These are phyloP conservation scores for Euglossa dilemma DNA, from an alignment of 1,140 invertebrate genomes.

Conservation along the genomic window DNA sequence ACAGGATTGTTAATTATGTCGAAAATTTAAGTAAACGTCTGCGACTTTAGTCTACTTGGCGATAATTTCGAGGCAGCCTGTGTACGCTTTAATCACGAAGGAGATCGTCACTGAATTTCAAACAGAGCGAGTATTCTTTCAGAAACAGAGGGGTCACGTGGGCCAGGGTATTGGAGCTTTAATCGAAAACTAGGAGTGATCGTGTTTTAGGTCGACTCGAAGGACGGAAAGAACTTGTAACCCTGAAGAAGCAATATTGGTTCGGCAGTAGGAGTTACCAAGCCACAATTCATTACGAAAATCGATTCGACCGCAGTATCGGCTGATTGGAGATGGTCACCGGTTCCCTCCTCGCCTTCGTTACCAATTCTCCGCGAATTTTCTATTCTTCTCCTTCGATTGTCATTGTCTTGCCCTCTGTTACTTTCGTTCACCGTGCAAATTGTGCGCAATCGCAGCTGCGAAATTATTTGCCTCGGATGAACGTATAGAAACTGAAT, in stretches of 20 bases:
- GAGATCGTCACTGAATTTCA: slow-evolving; percentile 8
- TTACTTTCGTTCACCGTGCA: slow-evolving; percentile 23
- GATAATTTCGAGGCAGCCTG: background rate
- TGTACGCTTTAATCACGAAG: background rate
- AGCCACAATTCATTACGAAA: slow-evolving; percentile 78
- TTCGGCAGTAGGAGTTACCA: slow-evolving; percentile 64
- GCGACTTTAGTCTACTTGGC: background rate
- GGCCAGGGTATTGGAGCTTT: slow-evolving; percentile 57
- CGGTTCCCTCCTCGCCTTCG: slow-evolving; percentile 47
- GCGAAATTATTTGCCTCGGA: too few relatives aligned
- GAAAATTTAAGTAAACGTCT: too few relatives aligned
- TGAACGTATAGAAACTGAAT: too few relatives aligned
- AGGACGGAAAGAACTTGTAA: slow-evolving; percentile 72
- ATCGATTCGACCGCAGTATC: slow-evolving; percentile 74
- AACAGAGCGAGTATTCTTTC: slow-evolving; percentile 31
- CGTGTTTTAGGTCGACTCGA: slow-evolving; percentile 59
- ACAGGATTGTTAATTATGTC: too few relatives aligned
- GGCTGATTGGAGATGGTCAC: slow-evolving; percentile 75
- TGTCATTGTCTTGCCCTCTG: background rate
- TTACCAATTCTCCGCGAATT: slow-evolving; percentile 19
- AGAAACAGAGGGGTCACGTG: slow-evolving; percentile 31
- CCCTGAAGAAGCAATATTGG: slow-evolving; percentile 77
- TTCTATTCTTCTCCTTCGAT: slow-evolving; percentile 30
- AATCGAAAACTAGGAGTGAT: slow-evolving; percentile 62
- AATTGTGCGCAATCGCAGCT: slow-evolving; percentile 48